Evolutionary conservation across 2,888 invertebrate genomes (phyloP), one percentile per base, ranked within the genome.

Genomic region (Chironomus tentans): DNA sequence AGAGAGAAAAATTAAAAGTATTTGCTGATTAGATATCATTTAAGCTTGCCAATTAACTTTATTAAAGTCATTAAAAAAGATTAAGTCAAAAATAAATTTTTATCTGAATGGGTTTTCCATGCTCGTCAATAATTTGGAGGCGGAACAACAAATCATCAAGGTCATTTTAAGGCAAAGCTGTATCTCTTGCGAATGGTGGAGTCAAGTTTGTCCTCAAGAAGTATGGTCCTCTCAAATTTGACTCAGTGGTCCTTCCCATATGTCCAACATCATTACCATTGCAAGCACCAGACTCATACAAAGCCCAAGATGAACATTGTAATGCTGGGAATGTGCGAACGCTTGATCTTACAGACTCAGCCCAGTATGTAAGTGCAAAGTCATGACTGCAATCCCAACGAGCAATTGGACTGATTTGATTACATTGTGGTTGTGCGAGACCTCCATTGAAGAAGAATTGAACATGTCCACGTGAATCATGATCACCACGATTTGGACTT

Each of bases 391-490:
- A 74, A 13, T 12, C 24, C 68, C 21, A 48, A 68, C 18, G 24
- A n/a, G n/a, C 12, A 13, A 15, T 7, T 13, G 12, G 10, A 22
- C 47, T 65, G 7, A 47, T 3, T 74, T 22, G 46, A 15, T 21
- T 68, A 24, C 74, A 74, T 5, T 22, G n/a, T 21, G 74, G 74
- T 22, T 74, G 74, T n/a, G 48, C 13, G 0, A 48, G 28, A 0
- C 48, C 74, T 18, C 74, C 74, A 68, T 74, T 74, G 4, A 68
- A 21, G 13, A 46, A 74, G 13, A 65, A 74, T n/a, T 22, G n/a
- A 24, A 47, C 68, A 22, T 65, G 47, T 24, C 74, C 74, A 13
- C n/a, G 2, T 15, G 47, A 21, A 6, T 68, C 68, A 7, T 46
- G 48, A n/a, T 50, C 50, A n/a, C 74, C 74, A 74, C n/a, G 18